Evolutionary conservation across 2,797 vertebrate species (phyloP), one percentile per base, ranked within the genome.

Genomic region (Dromococcyx pavoninus): DNA sequence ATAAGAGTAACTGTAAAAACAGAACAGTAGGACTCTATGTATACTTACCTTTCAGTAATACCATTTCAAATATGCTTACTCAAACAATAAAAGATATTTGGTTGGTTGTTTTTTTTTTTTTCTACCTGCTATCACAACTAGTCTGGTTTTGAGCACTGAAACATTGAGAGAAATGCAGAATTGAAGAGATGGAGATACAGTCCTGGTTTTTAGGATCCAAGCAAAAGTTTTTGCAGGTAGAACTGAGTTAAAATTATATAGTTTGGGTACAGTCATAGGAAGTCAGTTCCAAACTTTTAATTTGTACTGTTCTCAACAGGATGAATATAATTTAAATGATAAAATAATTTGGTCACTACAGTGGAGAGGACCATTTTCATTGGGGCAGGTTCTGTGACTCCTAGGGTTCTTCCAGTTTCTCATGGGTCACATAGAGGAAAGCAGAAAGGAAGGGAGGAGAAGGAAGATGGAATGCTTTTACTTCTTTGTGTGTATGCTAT

Each of bases 11-110:
- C 65, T 89, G 62, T 93, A 86, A 62, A 93, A 87, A 70, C 0
- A 4, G 61, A 65, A 53, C 46, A 4, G 1, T 12, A 11, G 30
- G 37, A 21, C n/a, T 76, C 78, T 17, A 11, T 84, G 77, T 85
- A 30, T 69, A 66, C 57, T 84, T 60, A 65, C 8, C 37, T 83
- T 74, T 89, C 56, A 88, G 28, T 92, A 79, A 78, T 64, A 53
- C 15, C 28, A 35, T 82, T 84, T 74, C 41, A 71, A 37, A 61
- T 74, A 57, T 77, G 57, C 60, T 70, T 62, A 86, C 60, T 83
- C 90, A 94, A 77, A 86, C 44, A 96, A 95, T 96, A 94, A 96
- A 97, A 73, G 7, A 22, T 48, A 18, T 56, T 87, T 89, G 62
- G 0, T 93, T 89, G 46, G 9, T 82, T 75, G 25, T 22, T 27